These are phyloP conservation scores for Chromis chromis DNA, from an alignment of 2,797 vertebrate genomes.

Conservation along the genomic window DNA sequence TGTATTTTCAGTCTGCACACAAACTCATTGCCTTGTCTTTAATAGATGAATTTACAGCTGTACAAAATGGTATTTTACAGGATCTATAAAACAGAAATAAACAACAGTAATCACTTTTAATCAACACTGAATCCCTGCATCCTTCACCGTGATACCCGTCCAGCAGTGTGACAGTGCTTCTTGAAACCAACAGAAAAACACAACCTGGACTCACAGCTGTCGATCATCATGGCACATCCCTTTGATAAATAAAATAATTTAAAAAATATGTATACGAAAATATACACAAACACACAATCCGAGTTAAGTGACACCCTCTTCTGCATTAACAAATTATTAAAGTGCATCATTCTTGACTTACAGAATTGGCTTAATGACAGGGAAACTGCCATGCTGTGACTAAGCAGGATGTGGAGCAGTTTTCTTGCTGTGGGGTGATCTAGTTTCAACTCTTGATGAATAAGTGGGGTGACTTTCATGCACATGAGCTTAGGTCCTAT, in stretches of 20 bases:
- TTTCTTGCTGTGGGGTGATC: conserved; percentile 2
- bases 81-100: conserved; percentile 71
- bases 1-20: conserved; percentile 11
- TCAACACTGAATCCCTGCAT: conserved; percentile 17
- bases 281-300: conserved; percentile 48
- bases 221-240: conserved; percentile 62
- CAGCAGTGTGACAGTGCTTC: conserved; percentile 10
- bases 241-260: conserved; percentile 64
- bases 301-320: conserved; percentile 53
- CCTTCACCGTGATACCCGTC: neutral
- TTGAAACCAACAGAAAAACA: conserved; percentile 9
- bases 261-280: conserved; percentile 51
- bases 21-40: conserved; percentile 56
- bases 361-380: conserved; percentile 45
- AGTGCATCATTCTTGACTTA: conserved; percentile 77
- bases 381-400: conserved; percentile 51
- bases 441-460: conserved; percentile 19
- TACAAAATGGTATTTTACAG: conserved; percentile 84
- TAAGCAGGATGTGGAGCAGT: conserved; percentile 4
- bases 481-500: conserved; percentile 53
- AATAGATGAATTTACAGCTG: conserved; percentile 83
- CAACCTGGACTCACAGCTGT: conserved; percentile 18
- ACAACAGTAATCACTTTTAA: conserved; percentile 1
- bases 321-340: conserved; percentile 73
- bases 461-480: conserved; percentile 46